Base-by-base conservation (phyloP, 2,113 vertebrate genomes). In the Sebastes fasciatus region DNA sequence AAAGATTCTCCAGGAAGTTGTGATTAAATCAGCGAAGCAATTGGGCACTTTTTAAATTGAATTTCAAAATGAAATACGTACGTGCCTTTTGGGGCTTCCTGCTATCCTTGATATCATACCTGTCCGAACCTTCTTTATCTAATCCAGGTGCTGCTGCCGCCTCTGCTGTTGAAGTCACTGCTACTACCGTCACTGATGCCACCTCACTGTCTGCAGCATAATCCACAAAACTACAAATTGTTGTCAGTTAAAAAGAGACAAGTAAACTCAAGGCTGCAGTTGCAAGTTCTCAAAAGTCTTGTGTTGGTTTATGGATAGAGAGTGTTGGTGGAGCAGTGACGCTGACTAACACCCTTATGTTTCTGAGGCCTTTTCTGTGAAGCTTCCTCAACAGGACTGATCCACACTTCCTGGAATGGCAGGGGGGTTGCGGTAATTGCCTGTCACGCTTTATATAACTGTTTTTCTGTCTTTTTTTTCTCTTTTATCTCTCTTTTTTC, bases 361-460 rank as follows among this genome's bases (percentile, higher is more conserved):
- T 83, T 90, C 80, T 74, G 74, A 86, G 73, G 70, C 74, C 87
- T 86, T 60, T 79, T 91, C 86, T 88, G n/a, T 77, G 79, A 86
- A 76, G 76, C 78, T 79, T 87, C 75, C 69, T 86, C 77, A 72
- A 85, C 82, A 88, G 94, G 92, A 88, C 82, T 80, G 57, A 83
- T 87, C 89, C 78, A 75, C 73, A 63, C 87, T 91, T 93, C 87
- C 90, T 90, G 88, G 86, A 91, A 89, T 89, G 77, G 78, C 66
- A 78, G 61, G 58, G 77, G 82, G 71, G 74, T 90, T 91, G 91
- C 64, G 49, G 83, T 90, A 77, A 88, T 88, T 91, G 83, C 78
- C 80, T 91, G 70, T 89, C 84, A 89, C 72, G 90, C 86, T 94
- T 94, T 91, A 92, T 92, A 83, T 93, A 93, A 89, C 87, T 94